Base-by-base conservation (phyloP, 2,797 vertebrate species). In the Anolis apletophallus region DNA sequence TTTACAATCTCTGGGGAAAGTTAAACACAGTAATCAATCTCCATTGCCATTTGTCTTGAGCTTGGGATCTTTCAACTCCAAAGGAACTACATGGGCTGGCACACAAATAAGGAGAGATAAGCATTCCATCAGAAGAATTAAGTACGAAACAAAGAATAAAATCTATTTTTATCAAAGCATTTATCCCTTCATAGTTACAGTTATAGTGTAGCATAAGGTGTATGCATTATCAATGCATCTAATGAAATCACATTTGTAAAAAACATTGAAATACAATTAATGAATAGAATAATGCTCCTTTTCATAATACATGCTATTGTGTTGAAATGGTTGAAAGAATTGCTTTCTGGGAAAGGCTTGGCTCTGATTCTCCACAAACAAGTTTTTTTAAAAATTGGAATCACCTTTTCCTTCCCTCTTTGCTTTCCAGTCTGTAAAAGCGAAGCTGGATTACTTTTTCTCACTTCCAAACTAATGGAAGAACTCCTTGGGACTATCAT, bases 211-310 rank as follows among this genome's bases (percentile, higher is more conserved):
- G 1, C 40, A 12, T 36, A 71, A 32, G 7, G 17, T 78, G 29
- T 71, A 5, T 77, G 68, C 14, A 16, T 85, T 54, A 55, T 34
- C 12, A 83, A 17, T 61, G 46, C 69, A 85, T 84, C 74, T 71
- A 88, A 82, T 77, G 59, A 69, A 87, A 81, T 13, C 76, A 78
- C 69, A 55, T 26, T 91, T 29, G 73, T 7, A 86, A 32, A 80
- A 68, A 75, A 85, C 8, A 84, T 1, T 55, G 82, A 55, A 77
- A 77, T 50, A 76, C 4, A 59, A 84, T 81, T 86, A 6, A 36
- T 54, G 40, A 83, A 85, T 21, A 86, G 76, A 80, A 87, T 78
- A 54, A 3, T 72, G 26, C 59, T 81, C 16, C 84, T 11, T 54
- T 91, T 81, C 75, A 1, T 85, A 46, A 12, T 73, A 12, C n/a